phyloP scores from a whole-genome alignment of 2,797 vertebrate genomes.

The Notoglanidium macrostoma region DNA sequence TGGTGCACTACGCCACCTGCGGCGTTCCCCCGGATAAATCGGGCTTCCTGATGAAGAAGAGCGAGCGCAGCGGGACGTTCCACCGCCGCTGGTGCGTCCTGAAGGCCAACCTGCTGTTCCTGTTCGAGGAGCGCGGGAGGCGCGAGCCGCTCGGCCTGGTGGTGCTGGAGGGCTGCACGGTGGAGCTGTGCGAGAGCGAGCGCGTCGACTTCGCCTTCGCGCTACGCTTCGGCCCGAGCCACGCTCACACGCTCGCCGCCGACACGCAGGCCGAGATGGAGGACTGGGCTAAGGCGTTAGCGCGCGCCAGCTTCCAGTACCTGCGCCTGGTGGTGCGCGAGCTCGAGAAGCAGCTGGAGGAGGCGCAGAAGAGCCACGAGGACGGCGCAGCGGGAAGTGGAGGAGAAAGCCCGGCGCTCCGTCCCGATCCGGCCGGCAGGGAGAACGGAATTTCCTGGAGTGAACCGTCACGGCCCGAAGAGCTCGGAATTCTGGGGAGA shows the following conservation, averaged over 20 bases:
- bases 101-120: conserved; percentile 98
- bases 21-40: conserved; percentile 88
- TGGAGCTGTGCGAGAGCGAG: conserved; percentile 91
- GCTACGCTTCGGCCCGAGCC: conserved; percentile 83
- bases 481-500: conserved; percentile 58
- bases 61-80: conserved; percentile 88
- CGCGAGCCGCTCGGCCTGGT: conserved; percentile 92
- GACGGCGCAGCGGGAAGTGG: conserved; percentile 80
- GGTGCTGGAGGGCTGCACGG: conserved; percentile 92
- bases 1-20: conserved; percentile 93
- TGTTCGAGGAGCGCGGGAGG: conserved; percentile 91
- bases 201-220: conserved; percentile 88
- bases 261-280: conserved; percentile 91
- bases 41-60: conserved; percentile 91
- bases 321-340: conserved; percentile 92
- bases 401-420: background rate
- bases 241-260: conserved; percentile 87
- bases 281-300: conserved; percentile 94
- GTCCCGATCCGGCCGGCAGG: background rate
- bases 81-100: conserved; percentile 97
- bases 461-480: conserved; percentile 55
- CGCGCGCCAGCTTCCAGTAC: conserved; percentile 94
- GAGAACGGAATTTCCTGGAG: conserved; percentile 78
- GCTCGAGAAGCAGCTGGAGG: conserved; percentile 91
- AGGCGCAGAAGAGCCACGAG: conserved; percentile 72